These are phyloP conservation scores for Gonocerus acuteangulatus DNA, from an alignment of 2,888 invertebrate species.

Conservation along the genomic window DNA sequence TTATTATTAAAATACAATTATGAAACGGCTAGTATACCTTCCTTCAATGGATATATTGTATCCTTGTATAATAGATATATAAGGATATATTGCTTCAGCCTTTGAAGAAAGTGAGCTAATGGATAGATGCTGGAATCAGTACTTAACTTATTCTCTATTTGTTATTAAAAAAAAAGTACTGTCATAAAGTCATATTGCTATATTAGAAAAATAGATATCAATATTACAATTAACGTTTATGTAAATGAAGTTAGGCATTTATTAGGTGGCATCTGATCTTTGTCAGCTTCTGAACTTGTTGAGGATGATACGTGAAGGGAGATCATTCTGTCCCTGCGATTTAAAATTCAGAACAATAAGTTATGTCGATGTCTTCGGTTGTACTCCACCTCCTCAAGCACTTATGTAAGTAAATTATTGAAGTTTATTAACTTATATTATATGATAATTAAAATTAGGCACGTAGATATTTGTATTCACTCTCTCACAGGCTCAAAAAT, in stretches of 20 bases:
- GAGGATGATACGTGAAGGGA: constrained; percentile 48
- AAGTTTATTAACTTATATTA: neutral
- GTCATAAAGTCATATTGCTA: constrained; percentile 13
- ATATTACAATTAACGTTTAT: too few species aligned
- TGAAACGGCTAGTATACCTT: too few species aligned
- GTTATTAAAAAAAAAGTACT: neutral
- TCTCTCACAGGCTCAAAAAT: too few species aligned
- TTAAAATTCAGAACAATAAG: constrained; percentile 49
- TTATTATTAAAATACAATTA: too few species aligned
- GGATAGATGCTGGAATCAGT: too few species aligned
- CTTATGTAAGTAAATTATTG: neutral
- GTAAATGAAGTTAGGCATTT: neutral
- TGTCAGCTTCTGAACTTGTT: constrained; percentile 50
- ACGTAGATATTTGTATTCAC: too few species aligned
- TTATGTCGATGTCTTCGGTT: constrained; percentile 43
- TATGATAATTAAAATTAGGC: too few species aligned
- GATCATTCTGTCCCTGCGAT: constrained; percentile 48
- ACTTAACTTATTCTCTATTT: neutral
- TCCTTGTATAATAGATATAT: too few species aligned
- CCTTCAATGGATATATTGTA: too few species aligned
- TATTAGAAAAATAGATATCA: too few species aligned
- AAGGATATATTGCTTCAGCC: too few species aligned
- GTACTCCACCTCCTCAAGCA: neutral
- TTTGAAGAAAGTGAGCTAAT: too few species aligned
- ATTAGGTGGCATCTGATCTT: constrained; percentile 43